These are phyloP conservation scores for Eupeodes luniger DNA, from an alignment of 2,888 invertebrate genomes.

Conservation along the genomic window DNA sequence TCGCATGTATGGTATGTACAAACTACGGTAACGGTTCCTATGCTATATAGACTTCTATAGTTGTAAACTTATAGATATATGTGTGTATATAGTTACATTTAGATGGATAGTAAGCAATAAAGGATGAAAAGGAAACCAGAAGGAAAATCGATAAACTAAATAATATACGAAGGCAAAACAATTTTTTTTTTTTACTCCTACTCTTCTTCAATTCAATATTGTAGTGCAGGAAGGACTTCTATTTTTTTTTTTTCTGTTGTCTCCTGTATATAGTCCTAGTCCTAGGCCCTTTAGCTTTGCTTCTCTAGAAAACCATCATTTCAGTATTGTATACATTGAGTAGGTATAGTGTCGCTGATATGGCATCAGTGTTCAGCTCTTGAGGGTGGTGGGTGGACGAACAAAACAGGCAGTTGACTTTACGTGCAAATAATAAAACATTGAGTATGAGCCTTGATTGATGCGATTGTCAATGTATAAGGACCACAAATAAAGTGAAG, in stretches of 20 bases:
- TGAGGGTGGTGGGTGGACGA: conserved; percentile 46
- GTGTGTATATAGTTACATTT: not conserved
- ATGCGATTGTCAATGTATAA: conserved; percentile 69
- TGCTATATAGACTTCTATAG: not conserved
- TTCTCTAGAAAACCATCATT: conserved; percentile 26
- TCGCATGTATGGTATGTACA: conserved; percentile 21
- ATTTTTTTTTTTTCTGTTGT: not conserved
- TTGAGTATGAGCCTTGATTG: conserved; percentile 74
- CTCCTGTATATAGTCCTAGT: not conserved
- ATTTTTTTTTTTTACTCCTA: conserved; percentile 19
- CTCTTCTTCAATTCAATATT: conserved; percentile 46
- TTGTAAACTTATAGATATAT: not conserved
- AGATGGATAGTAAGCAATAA: conserved; percentile 73
- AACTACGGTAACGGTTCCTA: not conserved
- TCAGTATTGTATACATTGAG: not conserved
- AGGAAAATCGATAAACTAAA: conserved; percentile 75
- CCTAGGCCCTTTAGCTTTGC: conserved; percentile 36
- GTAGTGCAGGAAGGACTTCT: conserved; percentile 22
- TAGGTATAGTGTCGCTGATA: not conserved
- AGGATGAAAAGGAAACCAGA: conserved; percentile 73
- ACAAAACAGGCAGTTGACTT: conserved; percentile 73
- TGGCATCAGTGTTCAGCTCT: not conserved
- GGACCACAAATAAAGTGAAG: conserved; percentile 40
- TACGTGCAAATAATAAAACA: conserved; percentile 75
- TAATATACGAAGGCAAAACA: conserved; percentile 73